Conservation (phyloP, 2,113 vertebrate genomes). For the Synodontis membranacea region DNA sequence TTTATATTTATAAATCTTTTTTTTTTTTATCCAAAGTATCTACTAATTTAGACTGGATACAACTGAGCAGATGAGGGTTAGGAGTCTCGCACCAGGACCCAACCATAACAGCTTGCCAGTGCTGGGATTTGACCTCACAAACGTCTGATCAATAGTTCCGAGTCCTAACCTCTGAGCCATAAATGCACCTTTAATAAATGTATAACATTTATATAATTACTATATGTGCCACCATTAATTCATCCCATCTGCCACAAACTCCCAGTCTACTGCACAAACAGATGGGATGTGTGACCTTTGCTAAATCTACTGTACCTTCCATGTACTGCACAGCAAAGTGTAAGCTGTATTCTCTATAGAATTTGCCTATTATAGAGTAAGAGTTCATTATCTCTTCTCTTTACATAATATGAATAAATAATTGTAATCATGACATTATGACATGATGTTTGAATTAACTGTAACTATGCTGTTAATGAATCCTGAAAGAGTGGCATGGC, state of each 20-base stretch:
- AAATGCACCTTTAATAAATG: not conserved
- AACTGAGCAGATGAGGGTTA: not conserved
- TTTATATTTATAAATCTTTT: not conserved
- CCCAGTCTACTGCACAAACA: not conserved
- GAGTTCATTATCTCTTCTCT: not conserved
- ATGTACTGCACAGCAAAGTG: not conserved
- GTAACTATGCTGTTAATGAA: not conserved
- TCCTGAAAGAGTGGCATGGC: not conserved
- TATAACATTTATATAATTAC: not conserved
- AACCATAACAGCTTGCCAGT: not conserved
- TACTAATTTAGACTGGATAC: not conserved
- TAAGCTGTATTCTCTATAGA: not conserved
- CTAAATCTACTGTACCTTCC: not conserved
- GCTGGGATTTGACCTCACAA: not conserved
- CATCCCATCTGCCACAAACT: slow-evolving; percentile 3
- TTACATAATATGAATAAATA: not conserved
- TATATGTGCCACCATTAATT: slow-evolving; percentile 5
- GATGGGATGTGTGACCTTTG: slow-evolving; percentile 7
- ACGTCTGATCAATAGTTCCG: not conserved
- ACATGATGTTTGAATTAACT: not conserved
- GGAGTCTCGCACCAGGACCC: not conserved
- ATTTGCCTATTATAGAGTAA: not conserved
- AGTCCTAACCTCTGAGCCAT: not conserved
- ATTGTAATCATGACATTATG: not conserved
- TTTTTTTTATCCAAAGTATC: not conserved